phyloP scores from a whole-genome alignment of 2,797 vertebrate species.

The Chanos chanos region DNA sequence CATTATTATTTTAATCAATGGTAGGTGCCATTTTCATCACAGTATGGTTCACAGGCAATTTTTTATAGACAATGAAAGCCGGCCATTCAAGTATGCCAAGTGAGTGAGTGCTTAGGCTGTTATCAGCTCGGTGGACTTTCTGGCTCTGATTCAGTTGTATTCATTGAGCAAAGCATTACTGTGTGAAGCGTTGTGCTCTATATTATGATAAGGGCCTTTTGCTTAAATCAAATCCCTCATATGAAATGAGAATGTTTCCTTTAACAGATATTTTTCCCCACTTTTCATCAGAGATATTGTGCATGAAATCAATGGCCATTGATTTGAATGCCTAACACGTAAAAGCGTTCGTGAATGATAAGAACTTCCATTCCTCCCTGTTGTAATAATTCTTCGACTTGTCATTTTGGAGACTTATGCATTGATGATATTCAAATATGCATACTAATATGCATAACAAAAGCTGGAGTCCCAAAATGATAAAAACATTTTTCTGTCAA shows the following conservation, averaged over 20 bases:
- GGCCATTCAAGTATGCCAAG: neutral
- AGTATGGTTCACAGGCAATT: neutral
- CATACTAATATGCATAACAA: no score
- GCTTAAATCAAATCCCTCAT: neutral
- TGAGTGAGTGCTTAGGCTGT: neutral
- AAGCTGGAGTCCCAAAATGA: no score
- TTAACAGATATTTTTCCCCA: neutral
- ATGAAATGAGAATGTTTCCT: neutral
- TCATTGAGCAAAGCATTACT: neutral
- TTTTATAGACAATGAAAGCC: neutral
- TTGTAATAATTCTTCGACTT: no score
- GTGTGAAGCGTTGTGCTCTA: neutral
- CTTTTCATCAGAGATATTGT: neutral
- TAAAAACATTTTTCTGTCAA: no score
- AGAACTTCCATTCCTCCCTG: no score
- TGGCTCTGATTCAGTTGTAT: conserved; percentile 7
- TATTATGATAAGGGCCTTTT: neutral
- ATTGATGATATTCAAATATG: no score
- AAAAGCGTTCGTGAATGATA: no score
- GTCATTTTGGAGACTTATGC: no score
- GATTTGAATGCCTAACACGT: no score
- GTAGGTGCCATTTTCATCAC: neutral
- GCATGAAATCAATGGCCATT: no score
- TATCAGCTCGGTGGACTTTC: conserved; percentile 9
- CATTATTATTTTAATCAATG: conserved; percentile 4